Base-by-base conservation (phyloP, 2,113 vertebrate species). In the Eurypyga helias region DNA sequence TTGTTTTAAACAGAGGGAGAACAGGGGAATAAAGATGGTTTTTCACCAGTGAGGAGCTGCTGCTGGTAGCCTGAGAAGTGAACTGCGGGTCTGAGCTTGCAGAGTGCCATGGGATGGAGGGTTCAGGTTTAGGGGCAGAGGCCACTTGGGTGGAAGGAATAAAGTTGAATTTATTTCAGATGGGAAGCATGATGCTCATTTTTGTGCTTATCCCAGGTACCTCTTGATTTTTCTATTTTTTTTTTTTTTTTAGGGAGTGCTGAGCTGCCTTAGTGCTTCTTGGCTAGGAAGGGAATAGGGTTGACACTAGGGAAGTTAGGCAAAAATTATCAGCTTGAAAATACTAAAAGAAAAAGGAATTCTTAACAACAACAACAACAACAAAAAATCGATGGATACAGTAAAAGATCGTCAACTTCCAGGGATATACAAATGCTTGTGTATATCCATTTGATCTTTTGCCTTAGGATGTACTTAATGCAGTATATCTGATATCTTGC, bases 361-460 rank as follows among this genome's bases (percentile, higher is more conserved):
- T 51, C 1, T 73, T 51, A 14, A 55, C 10, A 31, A 73, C 54
- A 48, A n/a, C 13, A 28, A 8, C 7, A 62, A 26, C 8, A 9
- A 61, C 18, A 46, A 62, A 83, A 90, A 94, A 75, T n/a, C n/a
- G n/a, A n/a, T n/a, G n/a, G n/a, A n/a, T 24, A 61, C 9, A 58
- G 34, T 23, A 36, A 76, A 69, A 11, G 23, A 57, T 60, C 18
- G 14, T 89, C 51, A 38, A 0, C 17, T 72, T 87, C 19, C 6
- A 36, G 36, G 33, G 19, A 93, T 96, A 61, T 76, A 87, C 62
- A 84, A 94, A 94, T 95, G 73, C 48, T 67, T 65, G n/a, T 66
- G 85, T 83, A 95, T 76, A 76, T 73, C 54, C 11, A 52, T 90
- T 96, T 87, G 43, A 62, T 87, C 60, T 87, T 80, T 93, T 43